Evolutionary conservation across 2,113 vertebrate species (phyloP), one percentile per base, ranked within the genome.

Genomic region (Xenotilapia longispinis): DNA sequence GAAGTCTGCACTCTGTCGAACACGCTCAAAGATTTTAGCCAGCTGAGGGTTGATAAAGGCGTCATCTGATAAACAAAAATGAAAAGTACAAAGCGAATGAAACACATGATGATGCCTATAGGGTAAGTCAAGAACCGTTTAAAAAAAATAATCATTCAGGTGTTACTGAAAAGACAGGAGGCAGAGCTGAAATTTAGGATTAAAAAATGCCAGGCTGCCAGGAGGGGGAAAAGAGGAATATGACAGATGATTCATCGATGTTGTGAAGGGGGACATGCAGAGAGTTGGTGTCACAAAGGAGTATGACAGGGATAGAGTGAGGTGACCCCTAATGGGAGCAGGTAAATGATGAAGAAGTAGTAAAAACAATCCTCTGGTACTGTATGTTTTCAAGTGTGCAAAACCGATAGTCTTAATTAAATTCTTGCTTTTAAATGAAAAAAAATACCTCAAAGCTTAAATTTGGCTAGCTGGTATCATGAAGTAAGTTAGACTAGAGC

Each of bases 31-130:
- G 94, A 99, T 97, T 96, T 98, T 98, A 91, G 98, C 97, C 92
- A 99, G 94, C 33, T 99, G 97, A 19, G 98, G 98, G 87, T 98
- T 99, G 89, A 99, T 99, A 90, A 99, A 98, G 19, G 97, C 97
- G 3, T 99, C 98, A 10, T 99, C 98, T 99, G 93, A 36, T 45
- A 68, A 85, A 45, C 26, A 86, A 10, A 11, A 9, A 83, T 84
- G 2, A 80, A 19, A 17, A 14, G 2, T 47, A 9, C 2, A 12
- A n/a, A 23, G 5, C 15, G 0, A 82, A 51, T 11, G 7, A 81
- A 84, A 57, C 28, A 8, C 8, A 19, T 4, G 38, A 15, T 13
- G 70, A 31, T 78, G 26, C 15, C 9, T 49, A 47, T 19, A 31
- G 15, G 23, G 15, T 17, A 26, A 63, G 55, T 31, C 57, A 31